Conservation (phyloP, 2,888 invertebrate species). For the Dryocosmus kuriphilus region DNA sequence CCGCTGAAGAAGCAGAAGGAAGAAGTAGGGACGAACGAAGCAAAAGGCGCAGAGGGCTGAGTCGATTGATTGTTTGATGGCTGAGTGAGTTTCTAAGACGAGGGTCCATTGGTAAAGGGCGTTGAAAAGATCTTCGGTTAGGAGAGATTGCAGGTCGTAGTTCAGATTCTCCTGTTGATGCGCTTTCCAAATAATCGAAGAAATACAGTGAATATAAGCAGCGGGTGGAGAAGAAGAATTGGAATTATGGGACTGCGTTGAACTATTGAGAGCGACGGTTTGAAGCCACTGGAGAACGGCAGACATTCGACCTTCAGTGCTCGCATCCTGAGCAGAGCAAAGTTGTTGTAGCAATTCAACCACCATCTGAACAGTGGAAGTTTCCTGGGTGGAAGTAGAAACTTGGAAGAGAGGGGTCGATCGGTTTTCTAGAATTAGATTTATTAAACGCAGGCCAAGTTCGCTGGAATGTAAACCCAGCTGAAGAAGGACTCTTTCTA, state of each 20-base stretch:
- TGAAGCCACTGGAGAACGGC: slow-evolving; percentile 88
- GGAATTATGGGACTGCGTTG: slow-evolving; percentile 36
- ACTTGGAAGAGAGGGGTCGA: slow-evolving; percentile 72
- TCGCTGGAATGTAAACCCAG: slow-evolving; percentile 84
- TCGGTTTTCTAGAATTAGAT: slow-evolving; percentile 81
- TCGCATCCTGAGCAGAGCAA: slow-evolving; percentile 82
- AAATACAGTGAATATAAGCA: slow-evolving; percentile 86
- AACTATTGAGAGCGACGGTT: slow-evolving; percentile 77
- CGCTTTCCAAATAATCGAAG: slow-evolving; percentile 89
- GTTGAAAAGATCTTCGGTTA: slow-evolving; percentile 87
- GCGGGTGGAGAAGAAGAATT: slow-evolving; percentile 77
- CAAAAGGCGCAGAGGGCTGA: slow-evolving; percentile 92
- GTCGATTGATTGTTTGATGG: slow-evolving; percentile 91
- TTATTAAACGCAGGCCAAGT: slow-evolving; percentile 81
- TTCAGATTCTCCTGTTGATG: slow-evolving; percentile 81
- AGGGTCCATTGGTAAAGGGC: slow-evolving; percentile 88
- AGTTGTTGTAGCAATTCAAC: slow-evolving; percentile 90
- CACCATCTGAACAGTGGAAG: slow-evolving; percentile 81
- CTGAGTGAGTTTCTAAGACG: slow-evolving; percentile 84
- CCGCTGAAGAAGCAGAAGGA: slow-evolving; percentile 85
- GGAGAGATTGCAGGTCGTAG: slow-evolving; percentile 83
- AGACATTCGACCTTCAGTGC: slow-evolving; percentile 82
- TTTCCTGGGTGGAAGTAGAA: slow-evolving; percentile 67
- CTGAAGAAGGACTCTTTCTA: slow-evolving; percentile 85
- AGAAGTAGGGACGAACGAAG: slow-evolving; percentile 88